Percentiles rank a stretch among this genome's conserved stretches.
These are phyloP conservation scores for Atta cephalotes DNA, from an alignment of 1,140 invertebrate genomes.

Conservation along the genomic window DNA sequence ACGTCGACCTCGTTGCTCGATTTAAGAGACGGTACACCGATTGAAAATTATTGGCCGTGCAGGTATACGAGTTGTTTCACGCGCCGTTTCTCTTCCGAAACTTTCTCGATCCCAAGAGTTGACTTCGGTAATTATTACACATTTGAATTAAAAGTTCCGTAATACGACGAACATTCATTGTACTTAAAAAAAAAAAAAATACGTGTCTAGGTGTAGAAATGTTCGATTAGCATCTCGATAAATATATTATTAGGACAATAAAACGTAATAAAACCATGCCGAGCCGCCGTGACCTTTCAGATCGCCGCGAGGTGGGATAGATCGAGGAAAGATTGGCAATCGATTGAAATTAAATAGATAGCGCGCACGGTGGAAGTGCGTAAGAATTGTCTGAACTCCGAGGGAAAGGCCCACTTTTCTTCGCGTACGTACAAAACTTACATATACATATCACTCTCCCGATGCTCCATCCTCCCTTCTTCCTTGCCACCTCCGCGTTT, in stretches of 20 bases:
- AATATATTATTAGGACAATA: constrained; percentile 38
- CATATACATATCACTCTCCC: constrained; percentile 65
- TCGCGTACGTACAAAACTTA: background rate
- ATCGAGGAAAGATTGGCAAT: constrained; percentile 63
- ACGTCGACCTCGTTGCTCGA: constrained; percentile 70
- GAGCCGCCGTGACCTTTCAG: constrained; percentile 60
- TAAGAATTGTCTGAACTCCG: constrained; percentile 62
- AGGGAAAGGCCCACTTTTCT: constrained; percentile 73
- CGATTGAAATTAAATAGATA: constrained; percentile 71
- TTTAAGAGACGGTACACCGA: constrained; percentile 72
- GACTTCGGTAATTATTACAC: background rate
- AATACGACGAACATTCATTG: background rate
- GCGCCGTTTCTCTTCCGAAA: constrained; percentile 6
- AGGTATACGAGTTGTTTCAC: constrained; percentile 30
- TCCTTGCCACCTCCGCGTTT: background rate
- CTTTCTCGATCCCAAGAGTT: background rate
- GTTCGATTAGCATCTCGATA: background rate
- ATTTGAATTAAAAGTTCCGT: background rate
- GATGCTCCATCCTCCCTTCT: constrained; percentile 67
- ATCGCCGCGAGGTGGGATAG: constrained; percentile 62
- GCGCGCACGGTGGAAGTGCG: constrained; percentile 62
- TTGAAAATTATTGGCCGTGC: constrained; percentile 73
- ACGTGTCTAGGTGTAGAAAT: background rate
- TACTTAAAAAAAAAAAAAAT: background rate
- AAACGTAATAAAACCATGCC: constrained; percentile 48